These are phyloP conservation scores for Anguilla obscura DNA, from an alignment of 2,797 vertebrate genomes.

Conservation along the genomic window DNA sequence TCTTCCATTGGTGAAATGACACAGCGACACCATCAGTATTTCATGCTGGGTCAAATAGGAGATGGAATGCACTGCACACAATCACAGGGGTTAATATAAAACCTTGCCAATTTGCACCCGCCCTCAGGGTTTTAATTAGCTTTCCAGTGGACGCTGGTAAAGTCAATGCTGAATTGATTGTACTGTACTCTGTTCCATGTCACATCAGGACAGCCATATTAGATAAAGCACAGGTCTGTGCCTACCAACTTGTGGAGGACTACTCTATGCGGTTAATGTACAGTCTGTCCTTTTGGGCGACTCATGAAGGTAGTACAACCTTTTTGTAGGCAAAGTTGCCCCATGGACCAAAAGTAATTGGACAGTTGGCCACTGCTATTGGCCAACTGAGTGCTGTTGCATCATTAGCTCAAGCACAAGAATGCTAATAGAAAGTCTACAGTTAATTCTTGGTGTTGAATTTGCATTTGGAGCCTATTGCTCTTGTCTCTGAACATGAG, in stretches of 20 bases:
- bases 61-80: neutral
- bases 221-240: constrained; percentile 31
- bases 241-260: neutral
- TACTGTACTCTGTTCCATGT: constrained; percentile 45
- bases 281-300: too few relatives aligned
- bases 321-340: too few relatives aligned
- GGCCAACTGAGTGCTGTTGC: too few relatives aligned
- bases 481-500: too few relatives aligned
- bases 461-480: too few relatives aligned
- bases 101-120: constrained; percentile 12
- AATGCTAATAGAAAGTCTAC: too few relatives aligned
- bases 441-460: too few relatives aligned
- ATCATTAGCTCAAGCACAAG: too few relatives aligned
- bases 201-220: constrained; percentile 34
- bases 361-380: too few relatives aligned
- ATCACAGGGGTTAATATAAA: constrained; percentile 11
- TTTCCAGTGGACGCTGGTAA: constrained; percentile 58
- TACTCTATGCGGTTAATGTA: neutral
- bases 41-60: neutral
- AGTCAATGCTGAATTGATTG: constrained; percentile 60
- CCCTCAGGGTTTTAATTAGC: constrained; percentile 56
- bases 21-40: neutral
- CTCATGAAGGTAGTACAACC: too few relatives aligned
- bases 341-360: too few relatives aligned
- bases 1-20: neutral